Base-by-base conservation (phyloP, 2,797 vertebrate species). In the Chelidonichthys spinosus region DNA sequence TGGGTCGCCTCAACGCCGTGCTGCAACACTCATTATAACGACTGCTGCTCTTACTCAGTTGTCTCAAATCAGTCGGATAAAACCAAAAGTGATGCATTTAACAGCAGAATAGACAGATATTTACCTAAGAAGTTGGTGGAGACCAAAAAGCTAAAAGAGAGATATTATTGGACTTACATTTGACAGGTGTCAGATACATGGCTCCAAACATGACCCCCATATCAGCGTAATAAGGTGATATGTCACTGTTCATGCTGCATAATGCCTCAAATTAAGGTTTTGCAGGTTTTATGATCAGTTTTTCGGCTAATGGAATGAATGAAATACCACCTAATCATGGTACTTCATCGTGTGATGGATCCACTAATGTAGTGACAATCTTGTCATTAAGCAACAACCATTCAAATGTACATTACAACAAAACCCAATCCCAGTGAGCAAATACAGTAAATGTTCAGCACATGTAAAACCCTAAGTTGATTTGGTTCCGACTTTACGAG, bases 1-100 rank as follows among this genome's bases (percentile, higher is more conserved):
- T 88, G 88, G 90, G 88, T 92, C 85, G 78, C 81, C 87, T 89
- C 65, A 72, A 73, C 84, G 76, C 76, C 10, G 3, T 69, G 13
- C 55, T 55, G 82, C 75, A 73, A 83, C 73, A 43, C 74, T 84
- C 79, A 66, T 73, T 62, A 46, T 70, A 79, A 74, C 18, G 39
- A 71, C 76, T 69, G 66, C 69, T 71, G 46, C 75, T 86, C 46
- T 71, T 55, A 84, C 67, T 85, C 66, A 35, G 46, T 82, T 78
- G 32, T 65, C 68, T 35, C 3, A 40, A 85, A 72, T 84, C 74
- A 66, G 46, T 82, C 76, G 32, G 62, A 69, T 35, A 2, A 40
- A 85, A 72, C 83, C 74, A 66, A 11, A 4, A 52, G 44, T 52
- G 18, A 8, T 40, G 47, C 47, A 25, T 39, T 64, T 52, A 52